phyloP scores from a whole-genome alignment of 2,113 vertebrate species.

The Gulo gulo region DNA sequence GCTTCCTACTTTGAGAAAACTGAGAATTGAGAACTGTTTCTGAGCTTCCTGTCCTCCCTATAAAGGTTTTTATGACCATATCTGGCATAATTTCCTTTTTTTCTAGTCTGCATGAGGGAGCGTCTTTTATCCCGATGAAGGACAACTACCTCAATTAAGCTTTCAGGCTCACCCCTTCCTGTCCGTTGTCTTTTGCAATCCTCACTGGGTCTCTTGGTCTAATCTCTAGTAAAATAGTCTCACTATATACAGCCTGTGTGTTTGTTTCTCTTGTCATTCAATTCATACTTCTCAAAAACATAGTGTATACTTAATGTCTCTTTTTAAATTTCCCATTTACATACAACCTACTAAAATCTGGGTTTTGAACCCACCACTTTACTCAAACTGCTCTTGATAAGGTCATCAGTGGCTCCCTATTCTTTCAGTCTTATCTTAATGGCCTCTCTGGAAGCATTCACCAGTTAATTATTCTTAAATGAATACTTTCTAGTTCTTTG shows the following conservation, averaged over 20 bases:
- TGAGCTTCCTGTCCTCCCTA: neutral
- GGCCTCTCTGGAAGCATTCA: neutral
- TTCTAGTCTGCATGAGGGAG: neutral
- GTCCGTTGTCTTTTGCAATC: neutral
- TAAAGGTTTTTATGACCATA: neutral
- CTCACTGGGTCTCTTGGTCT: neutral
- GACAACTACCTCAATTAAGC: neutral
- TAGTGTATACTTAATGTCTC: neutral
- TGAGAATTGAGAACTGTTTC: neutral
- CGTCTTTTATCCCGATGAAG: neutral
- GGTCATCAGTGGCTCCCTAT: neutral
- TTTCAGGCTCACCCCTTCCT: neutral
- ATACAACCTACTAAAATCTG: neutral
- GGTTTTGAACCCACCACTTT: neutral
- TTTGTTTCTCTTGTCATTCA: neutral
- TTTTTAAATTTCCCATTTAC: neutral
- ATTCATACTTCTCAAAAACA: neutral
- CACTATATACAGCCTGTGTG: neutral
- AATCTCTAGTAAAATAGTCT: neutral
- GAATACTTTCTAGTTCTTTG: neutral
- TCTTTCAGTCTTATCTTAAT: neutral
- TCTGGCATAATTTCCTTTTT: neutral
- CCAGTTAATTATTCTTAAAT: neutral
- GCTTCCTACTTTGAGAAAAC: neutral
- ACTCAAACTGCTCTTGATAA: neutral